Evolutionary conservation across 2,888 invertebrate genomes (phyloP), one percentile per base, ranked within the genome.

Genomic region (Corythucha ciliata): DNA sequence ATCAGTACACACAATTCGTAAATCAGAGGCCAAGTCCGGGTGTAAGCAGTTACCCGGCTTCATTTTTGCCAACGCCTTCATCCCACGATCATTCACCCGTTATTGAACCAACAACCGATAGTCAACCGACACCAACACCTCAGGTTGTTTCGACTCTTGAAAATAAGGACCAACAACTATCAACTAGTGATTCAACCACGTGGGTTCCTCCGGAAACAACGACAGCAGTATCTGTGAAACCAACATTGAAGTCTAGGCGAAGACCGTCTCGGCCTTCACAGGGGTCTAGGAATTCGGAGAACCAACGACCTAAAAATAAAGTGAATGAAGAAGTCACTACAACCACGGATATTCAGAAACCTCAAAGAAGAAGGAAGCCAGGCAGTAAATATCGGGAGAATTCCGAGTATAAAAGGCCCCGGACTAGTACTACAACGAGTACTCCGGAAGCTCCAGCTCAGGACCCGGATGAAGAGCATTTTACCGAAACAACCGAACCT

Each of bases 41-140:
- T 25, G 52, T 54, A 4, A 54, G 56, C 14, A 48, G 53, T 7
- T 39, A 51, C 1, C 37, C 42, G 14, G 33, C 55, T 4, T 44
- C 54, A 14, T 60, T 60, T 29, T 33, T 59, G 27, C 60, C 60
- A 27, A 60, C 58, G 12, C 60, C 60, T 16, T 50, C 58, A 1
- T 52, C 57, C 8, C 55, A 58, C 46, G 32, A 51, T 12, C 54
- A 53, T 24, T 48, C 55, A 5, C 54, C 36, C 26, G 46, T 48
- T 4, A 55, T 45, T 3, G 52, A 54, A 48, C 57, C 54, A 7
- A 50, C 44, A 14, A 20, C 33, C 14, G 54, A 54, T 26, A 48
- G 40, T 22, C 20, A 42, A 21, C 46, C 50, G 20, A 54, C 54
- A 14, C 33, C 40, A 22, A 25, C 24, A 24, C 49, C 54, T 12